Evolutionary conservation across 2,113 vertebrate species (phyloP).

Genomic region (Laticauda colubrina): DNA sequence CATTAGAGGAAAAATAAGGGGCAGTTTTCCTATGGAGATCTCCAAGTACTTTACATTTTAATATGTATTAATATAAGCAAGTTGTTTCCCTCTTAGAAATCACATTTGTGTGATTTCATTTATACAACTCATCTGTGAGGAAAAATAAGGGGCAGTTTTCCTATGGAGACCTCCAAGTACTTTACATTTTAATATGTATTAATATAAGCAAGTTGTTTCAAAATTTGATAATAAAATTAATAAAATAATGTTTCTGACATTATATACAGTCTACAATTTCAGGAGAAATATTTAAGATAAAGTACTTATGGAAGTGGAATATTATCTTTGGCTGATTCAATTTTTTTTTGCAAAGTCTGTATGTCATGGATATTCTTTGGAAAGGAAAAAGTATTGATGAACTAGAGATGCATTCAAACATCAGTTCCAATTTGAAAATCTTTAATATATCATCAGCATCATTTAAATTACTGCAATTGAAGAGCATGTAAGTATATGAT

Average conservation of each 20-base stretch:
- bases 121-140: not conserved
- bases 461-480: not conserved
- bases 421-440: not conserved
- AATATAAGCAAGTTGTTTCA: not conserved
- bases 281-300: not conserved
- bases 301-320: not conserved
- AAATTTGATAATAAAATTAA: not conserved
- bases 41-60: not conserved
- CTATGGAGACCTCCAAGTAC: too few relatives aligned
- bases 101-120: not conserved
- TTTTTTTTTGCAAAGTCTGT: not conserved
- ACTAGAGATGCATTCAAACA: not conserved
- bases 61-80: not conserved
- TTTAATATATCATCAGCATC: not conserved
- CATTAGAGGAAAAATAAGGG: not conserved
- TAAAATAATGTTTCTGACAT: not conserved
- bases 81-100: not conserved
- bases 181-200: too few relatives aligned
- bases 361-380: not conserved
- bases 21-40: not conserved
- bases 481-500: not conserved
- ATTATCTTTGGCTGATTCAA: not conserved
- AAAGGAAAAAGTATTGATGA: not conserved
- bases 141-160: not conserved
- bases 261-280: not conserved